Base-by-base conservation (phyloP, 2,113 vertebrate species). In the Balaeniceps rex region DNA sequence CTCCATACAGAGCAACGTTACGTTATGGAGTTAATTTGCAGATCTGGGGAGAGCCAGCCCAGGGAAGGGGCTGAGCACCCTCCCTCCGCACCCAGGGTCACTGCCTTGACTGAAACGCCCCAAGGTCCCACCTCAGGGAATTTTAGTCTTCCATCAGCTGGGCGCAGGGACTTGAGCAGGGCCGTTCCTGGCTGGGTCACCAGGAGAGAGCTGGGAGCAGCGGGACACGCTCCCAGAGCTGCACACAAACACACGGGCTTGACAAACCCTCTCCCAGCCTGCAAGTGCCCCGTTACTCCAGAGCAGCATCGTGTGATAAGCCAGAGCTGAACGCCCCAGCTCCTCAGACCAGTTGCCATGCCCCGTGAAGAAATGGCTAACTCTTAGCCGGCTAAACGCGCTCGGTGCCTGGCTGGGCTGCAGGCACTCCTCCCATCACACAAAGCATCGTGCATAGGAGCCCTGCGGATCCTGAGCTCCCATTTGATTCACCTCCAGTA, bases 21-120 rank as follows among this genome's bases (percentile, higher is more conserved):
- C 12, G 14, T 52, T 40, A 82, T 11, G 77, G 74, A 85, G 94
- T 95, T 97, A 91, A 97, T 98, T 96, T 94, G 80, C 68, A 65
- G 78, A 34, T 33, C 16, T 13, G 61, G 70, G 83, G 65, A 83
- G 69, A 24, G 2, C 29, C 38, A 52, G 63, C 29, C 15, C 3
- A 1, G 22, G 24, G 66, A 46, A 49, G 46, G 74, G 65, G 54
- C 69, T 63, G 80, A 87, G 57, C 26, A 38, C 1, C 5, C 34
- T 71, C 44, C 14, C 33, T 31, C 66, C 7, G 3, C 40, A 14
- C 12, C 71, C 47, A 36, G 31, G 66, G 6, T 84, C 19, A 2
- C n/a, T 21, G 8, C 34, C 2, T 17, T 8, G 38, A 17, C 5
- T 51, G 83, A n/a, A 65, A 74, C 4, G 3, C 21, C 65, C 61